Base-by-base conservation (phyloP, 64 coral and sea anemone genomes). In the Pocillopora damicornis region DNA sequence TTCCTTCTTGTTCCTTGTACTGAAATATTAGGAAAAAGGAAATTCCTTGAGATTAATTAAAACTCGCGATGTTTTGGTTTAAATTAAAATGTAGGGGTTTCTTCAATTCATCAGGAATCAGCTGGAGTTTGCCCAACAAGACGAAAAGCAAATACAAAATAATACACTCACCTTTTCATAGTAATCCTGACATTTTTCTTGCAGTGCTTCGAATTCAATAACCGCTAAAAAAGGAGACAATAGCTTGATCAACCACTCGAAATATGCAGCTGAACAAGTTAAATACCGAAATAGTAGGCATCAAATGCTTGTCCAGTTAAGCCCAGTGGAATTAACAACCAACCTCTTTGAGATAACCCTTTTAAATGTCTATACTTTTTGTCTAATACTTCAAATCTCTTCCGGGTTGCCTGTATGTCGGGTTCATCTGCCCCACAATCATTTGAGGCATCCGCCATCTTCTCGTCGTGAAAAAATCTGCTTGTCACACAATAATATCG, bases 131-230 rank as follows among this genome's bases (percentile, higher is more conserved):
- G 23, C 37, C 65, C 22, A 59, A 13, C 10, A 72, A 58, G 81
- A 66, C 56, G 22, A 85, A 85, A 66, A 22, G 13, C 65, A 30
- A 85, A 72, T 73, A 58, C 64, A 16, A 72, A 26, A 57, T 42
- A 85, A 71, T 85, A 72, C 14, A 76, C 72, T 76, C 35, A 86
- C 90, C 76, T 79, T 92, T 73, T 86, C 15, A 75, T 71, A 92
- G 56, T 87, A 87, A 34, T 92, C 90, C 59, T 92, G 64, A 64
- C 76, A 87, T 65, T 87, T 92, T 35, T 38, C 23, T 83, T 92
- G 84, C 11, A 92, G 63, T 59, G 79, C 75, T 26, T 92, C 90
- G 77, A 92, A 92, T 87, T 92, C 90, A 45, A 58, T 13, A 16
- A 86, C 83, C 63, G 90, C 90, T 92, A 14, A 59, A 79, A 60